These are phyloP conservation scores for Cotesia congregata DNA, from an alignment of 2,888 invertebrate genomes.

Conservation along the genomic window DNA sequence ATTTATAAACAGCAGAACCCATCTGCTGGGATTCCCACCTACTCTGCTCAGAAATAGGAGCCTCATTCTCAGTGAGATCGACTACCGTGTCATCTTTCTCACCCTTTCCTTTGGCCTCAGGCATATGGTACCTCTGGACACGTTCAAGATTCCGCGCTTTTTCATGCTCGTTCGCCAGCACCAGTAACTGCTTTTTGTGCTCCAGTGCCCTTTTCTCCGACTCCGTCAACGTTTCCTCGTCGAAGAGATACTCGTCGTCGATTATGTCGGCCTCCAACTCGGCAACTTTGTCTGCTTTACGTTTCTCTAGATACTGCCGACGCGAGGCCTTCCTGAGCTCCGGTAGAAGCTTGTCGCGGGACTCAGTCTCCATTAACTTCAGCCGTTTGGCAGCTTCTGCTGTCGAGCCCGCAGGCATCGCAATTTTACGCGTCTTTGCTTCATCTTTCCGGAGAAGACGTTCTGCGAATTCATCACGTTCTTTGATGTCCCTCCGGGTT, in stretches of 20 bases:
- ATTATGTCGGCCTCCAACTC: conserved; percentile 95
- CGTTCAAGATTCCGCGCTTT: conserved; percentile 93
- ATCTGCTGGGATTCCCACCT: conserved; percentile 99
- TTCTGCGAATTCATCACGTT: conserved; percentile 94
- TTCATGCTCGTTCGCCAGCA: conserved; percentile 95
- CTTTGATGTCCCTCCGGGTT: conserved; percentile 86
- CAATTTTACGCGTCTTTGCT: conserved; percentile 86
- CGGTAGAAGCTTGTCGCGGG: conserved; percentile 88
- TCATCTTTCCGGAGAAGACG: conserved; percentile 92
- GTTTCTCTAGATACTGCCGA: conserved; percentile 93
- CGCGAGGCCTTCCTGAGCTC: conserved; percentile 92
- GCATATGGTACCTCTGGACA: conserved; percentile 95
- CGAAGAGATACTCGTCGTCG: conserved; percentile 97
- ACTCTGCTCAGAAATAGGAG: conserved; percentile 87
- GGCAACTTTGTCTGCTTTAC: conserved; percentile 95
- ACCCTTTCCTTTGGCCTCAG: conserved; percentile 85
- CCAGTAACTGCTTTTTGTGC: conserved; percentile 91
- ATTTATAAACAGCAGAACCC: conserved; percentile 90
- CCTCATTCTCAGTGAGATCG: conserved; percentile 76
- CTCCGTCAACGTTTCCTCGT: conserved; percentile 88
- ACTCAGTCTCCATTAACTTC: conserved; percentile 85
- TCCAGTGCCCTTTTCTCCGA: conserved; percentile 87
- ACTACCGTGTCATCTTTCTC: conserved; percentile 82
- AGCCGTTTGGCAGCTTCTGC: conserved; percentile 90
- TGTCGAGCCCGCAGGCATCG: conserved; percentile 61